Base-by-base conservation (phyloP, 2,888 invertebrate species). In the Agrochola lota region DNA sequence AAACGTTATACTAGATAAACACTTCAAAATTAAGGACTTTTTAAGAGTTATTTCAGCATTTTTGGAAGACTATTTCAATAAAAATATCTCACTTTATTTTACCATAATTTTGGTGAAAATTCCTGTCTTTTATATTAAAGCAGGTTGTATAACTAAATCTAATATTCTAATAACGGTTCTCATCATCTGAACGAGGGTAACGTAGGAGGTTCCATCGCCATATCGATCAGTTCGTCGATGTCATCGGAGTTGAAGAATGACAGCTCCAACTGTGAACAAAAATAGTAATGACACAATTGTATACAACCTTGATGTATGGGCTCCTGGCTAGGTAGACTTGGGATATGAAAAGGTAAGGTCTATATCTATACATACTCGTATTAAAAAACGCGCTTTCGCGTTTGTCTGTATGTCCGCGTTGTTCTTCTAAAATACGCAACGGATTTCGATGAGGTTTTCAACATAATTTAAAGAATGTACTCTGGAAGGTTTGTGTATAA, bases 241-340 rank as follows among this genome's bases (percentile, higher is more conserved):
- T 97, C 96, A 5, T 96, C 95, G 0, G 94, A 90, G 82, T 95
- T 96, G 96, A 97, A 97, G 89, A 96, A 96, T 0, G 96, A 95
- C 20, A 96, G 88, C 86, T 97, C 97, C 92, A 95, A 78, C 95
- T 96, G 93, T 63, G 91, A 92, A 83, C 71, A 85, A 80, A 84
- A 76, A n/a, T 40, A n/a, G 2, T 9, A 30, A 4, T 75, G 3
- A 72, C n/a, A 78, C 46, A 5, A 35, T 57, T 46, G 9, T 40
- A 20, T 52, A 40, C 43, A 23, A 30, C 20, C 12, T 71, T 35
- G 23, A 63, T 43, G 7, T n/a, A 11, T 40, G 15, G 17, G 2
- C 23, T 15, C 30, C 49, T 64, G 64, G 40, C n/a, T 40, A 15
- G 35, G 5, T 40, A n/a, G 35, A 30, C 9, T 62, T 35, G 20